Conservation (phyloP, 2,113 vertebrate species). For the Austrofundulus limnaeus region DNA sequence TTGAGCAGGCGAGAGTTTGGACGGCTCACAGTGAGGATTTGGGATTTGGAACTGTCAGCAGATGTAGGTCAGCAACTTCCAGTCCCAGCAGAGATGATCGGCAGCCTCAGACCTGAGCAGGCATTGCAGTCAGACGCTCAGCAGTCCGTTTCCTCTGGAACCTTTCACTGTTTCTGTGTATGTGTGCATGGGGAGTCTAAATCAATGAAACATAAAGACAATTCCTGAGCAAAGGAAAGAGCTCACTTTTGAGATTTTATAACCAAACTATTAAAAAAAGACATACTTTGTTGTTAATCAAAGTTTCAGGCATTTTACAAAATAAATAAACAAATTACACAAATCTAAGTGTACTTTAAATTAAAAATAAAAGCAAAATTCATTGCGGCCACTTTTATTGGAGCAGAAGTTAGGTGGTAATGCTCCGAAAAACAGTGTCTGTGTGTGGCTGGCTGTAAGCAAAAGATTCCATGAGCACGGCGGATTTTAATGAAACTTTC, state of each 20-base stretch:
- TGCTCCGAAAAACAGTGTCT: too few species aligned
- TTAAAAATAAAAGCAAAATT: too few species aligned
- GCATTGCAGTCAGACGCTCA: slow-evolving; percentile 24
- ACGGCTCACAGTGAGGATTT: slow-evolving; percentile 32
- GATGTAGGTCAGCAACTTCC: slow-evolving; percentile 70
- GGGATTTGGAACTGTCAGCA: slow-evolving; percentile 67
- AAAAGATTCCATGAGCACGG: too few species aligned
- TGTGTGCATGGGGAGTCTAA: background rate
- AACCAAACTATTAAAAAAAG: background rate
- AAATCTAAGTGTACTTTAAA: too few species aligned
- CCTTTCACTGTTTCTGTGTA: background rate
- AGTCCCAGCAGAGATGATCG: slow-evolving; percentile 49
- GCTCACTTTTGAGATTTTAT: background rate
- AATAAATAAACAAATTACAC: background rate
- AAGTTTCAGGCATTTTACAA: too few species aligned
- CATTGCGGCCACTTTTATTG: too few species aligned
- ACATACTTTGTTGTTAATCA: slow-evolving; percentile 11
- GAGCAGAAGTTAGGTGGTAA: too few species aligned
- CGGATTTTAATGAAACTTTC: too few species aligned
- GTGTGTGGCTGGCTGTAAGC: too few species aligned
- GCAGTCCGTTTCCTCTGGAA: slow-evolving; percentile 2
- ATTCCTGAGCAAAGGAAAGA: slow-evolving; percentile 1
- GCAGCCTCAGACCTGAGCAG: slow-evolving; percentile 44
- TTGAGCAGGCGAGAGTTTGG: slow-evolving; percentile 49
- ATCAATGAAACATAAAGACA: background rate